Conservation (phyloP, 2,113 vertebrate species). For the Hiodon tergisus region DNA sequence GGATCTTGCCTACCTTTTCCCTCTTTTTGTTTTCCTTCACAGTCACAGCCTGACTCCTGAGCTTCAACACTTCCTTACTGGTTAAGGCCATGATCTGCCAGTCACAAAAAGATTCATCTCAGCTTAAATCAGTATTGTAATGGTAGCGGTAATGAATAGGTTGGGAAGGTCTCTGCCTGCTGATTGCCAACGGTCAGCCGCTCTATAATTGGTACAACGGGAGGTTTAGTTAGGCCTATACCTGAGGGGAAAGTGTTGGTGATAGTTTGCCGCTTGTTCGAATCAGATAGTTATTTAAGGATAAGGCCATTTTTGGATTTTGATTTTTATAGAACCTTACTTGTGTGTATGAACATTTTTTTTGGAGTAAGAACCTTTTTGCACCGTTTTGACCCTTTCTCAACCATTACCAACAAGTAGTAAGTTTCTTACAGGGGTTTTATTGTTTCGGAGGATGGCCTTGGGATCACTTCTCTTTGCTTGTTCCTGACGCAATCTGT, state of each 20-base stretch:
- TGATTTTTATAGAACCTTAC: background rate
- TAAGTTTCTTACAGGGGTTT: constrained; percentile 29
- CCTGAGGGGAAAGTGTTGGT: too few relatives aligned
- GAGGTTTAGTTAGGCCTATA: too few relatives aligned
- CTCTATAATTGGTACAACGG: too few relatives aligned
- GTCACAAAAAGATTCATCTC: background rate
- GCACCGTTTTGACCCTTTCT: background rate
- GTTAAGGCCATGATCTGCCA: constrained; percentile 38
- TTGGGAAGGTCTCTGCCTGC: background rate
- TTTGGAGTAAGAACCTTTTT: background rate
- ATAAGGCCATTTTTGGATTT: too few relatives aligned
- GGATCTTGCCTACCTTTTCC: constrained; percentile 40
- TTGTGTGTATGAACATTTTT: background rate
- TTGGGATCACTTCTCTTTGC: constrained; percentile 18
- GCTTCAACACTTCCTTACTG: constrained; percentile 25
- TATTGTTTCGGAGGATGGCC: constrained; percentile 21
- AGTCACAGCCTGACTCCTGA: constrained; percentile 29
- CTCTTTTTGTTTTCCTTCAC: constrained; percentile 33
- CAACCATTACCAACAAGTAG: background rate
- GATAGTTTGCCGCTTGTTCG: too few relatives aligned
- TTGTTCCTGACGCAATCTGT: constrained; percentile 41
- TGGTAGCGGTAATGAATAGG: background rate
- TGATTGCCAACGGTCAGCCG: too few relatives aligned
- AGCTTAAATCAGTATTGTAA: background rate
- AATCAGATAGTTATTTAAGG: too few relatives aligned